Base-by-base conservation (phyloP, 2,888 invertebrate species). In the Polyploca ridens region DNA sequence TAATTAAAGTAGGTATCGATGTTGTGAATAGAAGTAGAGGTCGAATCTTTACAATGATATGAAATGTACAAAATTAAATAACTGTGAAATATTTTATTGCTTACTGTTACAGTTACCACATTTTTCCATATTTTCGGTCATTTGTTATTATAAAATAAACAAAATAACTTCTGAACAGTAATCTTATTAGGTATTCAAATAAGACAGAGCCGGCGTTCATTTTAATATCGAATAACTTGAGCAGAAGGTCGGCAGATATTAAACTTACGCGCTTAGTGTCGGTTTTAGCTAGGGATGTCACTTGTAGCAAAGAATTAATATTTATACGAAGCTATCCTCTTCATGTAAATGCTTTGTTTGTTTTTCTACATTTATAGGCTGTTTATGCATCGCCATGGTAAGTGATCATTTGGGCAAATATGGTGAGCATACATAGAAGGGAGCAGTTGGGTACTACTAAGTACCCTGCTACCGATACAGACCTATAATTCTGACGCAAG, bases 181-280 rank as follows among this genome's bases (percentile, higher is more conserved):
- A 54, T 54, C 54, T 54, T 54, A 54, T 54, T 54, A 54, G 54
- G 54, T 54, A 54, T 54, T 54, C 54, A 54, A 54, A 54, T 54
- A 19, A 54, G 54, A 54, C 54, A 54, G 10, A 19, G 54, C 54
- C 19, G 19, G 19, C 54, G 54, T 54, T 54, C 54, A 54, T 54
- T 54, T 54, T 54, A 54, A 19, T 54, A 54, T 54, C 54, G 54
- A 19, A 54, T 54, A 54, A 54, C 54, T 54, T 54, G 19, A 54
- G 54, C 19, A 54, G 49, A 49, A 49, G 54, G 54, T 19, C 54
- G 19, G 54, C 8, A 19, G 54, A 54, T 54, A 54, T 54, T 54
- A 19, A 54, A 54, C 54, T 54, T 54, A 19, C 54, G 54, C 54
- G 54, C 54, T 54, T 54, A 54, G 54, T 49, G 49, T 10, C 19